Evolutionary conservation across 2,797 vertebrate genomes (phyloP), one percentile per base, ranked within the genome.

Genomic region (Trematomus bernacchii): DNA sequence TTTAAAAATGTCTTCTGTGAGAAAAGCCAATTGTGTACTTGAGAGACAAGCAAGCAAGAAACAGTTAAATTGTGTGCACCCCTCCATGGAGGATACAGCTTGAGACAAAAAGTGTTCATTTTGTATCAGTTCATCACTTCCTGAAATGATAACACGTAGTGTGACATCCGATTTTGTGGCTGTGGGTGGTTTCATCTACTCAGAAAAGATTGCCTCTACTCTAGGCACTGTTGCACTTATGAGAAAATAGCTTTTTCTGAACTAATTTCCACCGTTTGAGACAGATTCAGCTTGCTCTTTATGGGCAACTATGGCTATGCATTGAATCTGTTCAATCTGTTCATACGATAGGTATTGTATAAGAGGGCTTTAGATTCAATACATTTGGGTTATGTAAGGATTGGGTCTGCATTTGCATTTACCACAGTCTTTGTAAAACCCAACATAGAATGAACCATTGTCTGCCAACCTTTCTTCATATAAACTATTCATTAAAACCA

Each of bases 111-210:
- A 47, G 44, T 14, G 10, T 7, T 65, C 19, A 40, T 65, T 66
- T 57, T 19, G 2, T 8, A 50, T 69, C 37, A 6, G 7, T 43
- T 62, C 48, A 68, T 69, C 47, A 40, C 48, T 72, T 77, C 69
- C 69, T 69, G 44, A 6, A 47, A 43, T 0, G 2, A 59, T 16
- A 13, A 33, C 44, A 4, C 3, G 2, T 0, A n/a, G 42, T 0
- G 0, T 30, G 3, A 5, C 18, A 30, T 78, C 55, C 71, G 62
- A 53, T 52, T 62, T 48, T 40, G 48, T 51, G 18, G 48, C 19
- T 48, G 10, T 33, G 0, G 5, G 27, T 44, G 14, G 21, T 21
- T 54, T 69, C 15, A 40, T 55, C n/a, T 7, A 6, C 15, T 18
- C n/a, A 13, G 19, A 21, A 21, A 58, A 50, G 0, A 19, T 16